These are phyloP conservation scores for Sturnira hondurensis DNA, from an alignment of 2,113 vertebrate species.

Conservation along the genomic window DNA sequence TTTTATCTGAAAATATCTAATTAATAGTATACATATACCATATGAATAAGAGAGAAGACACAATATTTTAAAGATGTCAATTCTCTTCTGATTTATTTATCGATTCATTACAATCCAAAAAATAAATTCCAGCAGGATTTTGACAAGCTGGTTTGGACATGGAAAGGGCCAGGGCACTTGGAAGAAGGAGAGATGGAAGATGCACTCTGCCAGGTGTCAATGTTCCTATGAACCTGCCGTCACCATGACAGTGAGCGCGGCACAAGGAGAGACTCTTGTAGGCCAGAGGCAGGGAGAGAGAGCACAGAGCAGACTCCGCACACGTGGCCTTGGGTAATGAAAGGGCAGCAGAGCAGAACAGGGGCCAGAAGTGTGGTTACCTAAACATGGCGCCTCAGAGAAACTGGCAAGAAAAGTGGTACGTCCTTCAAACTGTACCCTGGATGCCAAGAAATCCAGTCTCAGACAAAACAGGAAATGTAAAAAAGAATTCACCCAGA, in stretches of 20 bases:
- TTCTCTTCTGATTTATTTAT: background rate
- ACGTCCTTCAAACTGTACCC: background rate
- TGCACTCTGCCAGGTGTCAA: background rate
- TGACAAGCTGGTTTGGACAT: background rate
- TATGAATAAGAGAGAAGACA: background rate
- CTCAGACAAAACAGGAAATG: background rate
- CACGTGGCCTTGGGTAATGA: fast-evolving
- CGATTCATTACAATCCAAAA: background rate
- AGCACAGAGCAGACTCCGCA: background rate
- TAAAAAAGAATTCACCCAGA: background rate
- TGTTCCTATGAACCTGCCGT: fast-evolving
- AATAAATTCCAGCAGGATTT: background rate
- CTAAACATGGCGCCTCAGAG: background rate
- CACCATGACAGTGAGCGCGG: fast-evolving
- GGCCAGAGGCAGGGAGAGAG: background rate
- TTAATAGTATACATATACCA: background rate
- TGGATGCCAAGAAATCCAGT: background rate
- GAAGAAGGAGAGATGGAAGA: background rate
- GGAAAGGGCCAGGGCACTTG: background rate
- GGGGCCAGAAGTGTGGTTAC: background rate
- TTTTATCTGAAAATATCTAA: background rate
- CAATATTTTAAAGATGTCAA: background rate
- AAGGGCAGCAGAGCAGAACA: background rate
- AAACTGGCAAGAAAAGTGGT: background rate
- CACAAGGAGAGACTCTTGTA: background rate